These are phyloP conservation scores for Pelvicachromis taeniatus DNA, from an alignment of 2,113 vertebrate genomes.

Conservation along the genomic window DNA sequence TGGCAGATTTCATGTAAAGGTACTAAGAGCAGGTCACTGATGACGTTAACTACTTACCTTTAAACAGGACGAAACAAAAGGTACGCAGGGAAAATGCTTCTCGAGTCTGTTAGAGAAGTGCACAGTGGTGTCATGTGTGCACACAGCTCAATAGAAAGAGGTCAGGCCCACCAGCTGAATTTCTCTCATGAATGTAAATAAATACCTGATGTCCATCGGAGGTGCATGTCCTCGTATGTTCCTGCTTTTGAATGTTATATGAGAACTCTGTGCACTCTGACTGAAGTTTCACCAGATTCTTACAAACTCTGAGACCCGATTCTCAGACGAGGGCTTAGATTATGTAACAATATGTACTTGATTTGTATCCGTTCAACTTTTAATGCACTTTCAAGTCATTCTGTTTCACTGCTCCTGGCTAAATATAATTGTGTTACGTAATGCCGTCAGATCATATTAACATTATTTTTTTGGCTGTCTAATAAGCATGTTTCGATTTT, in stretches of 20 bases:
- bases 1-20: accelerated
- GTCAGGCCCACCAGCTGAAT: constrained; percentile 6
- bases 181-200: constrained; percentile 12
- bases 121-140: neutral
- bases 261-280: neutral
- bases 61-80: neutral
- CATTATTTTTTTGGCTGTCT: neutral
- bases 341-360: neutral
- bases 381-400: constrained; percentile 19
- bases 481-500: neutral
- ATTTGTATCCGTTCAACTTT: neutral
- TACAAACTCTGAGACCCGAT: constrained; percentile 1
- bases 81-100: neutral
- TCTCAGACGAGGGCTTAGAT: constrained; percentile 35
- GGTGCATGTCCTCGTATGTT: neutral
- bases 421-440: neutral
- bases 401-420: neutral
- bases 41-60: neutral
- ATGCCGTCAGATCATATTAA: constrained; percentile 2
- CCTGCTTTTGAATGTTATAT: constrained; percentile 18
- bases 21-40: neutral
- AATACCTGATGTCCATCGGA: neutral
- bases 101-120: neutral
- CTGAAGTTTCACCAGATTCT: neutral
- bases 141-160: neutral